A percentile compares a stretch with the other conserved stretches of the same genome.
These are phyloP conservation scores for Urocolius indicus DNA, from an alignment of 2,113 vertebrate genomes.

Conservation along the genomic window DNA sequence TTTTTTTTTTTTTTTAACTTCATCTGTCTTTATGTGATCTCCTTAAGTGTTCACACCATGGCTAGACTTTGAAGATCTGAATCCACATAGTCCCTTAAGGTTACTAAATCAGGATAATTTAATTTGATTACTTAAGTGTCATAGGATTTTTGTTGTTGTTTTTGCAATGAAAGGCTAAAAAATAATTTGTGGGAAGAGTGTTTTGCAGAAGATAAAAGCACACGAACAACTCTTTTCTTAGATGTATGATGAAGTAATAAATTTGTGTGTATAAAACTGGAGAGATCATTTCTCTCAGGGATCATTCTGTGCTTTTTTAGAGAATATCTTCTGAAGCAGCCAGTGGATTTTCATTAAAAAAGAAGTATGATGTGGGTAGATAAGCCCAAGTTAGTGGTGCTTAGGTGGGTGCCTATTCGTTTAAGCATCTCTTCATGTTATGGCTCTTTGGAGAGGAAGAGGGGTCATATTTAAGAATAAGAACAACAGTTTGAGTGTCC, in stretches of 20 bases:
- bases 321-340: neutral
- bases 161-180: neutral
- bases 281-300: neutral
- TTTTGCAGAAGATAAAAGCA: neutral
- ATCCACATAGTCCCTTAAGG: neutral
- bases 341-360: constrained; percentile 6
- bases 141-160: neutral
- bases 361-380: neutral
- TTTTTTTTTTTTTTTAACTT: neutral
- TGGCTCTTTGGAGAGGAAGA: neutral
- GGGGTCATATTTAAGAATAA: neutral
- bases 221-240: neutral
- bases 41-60: neutral
- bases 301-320: neutral
- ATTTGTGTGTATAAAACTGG: neutral
- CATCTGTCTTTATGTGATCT: neutral
- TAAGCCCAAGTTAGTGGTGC: neutral
- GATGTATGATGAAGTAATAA: neutral
- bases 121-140: neutral
- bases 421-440: neutral
- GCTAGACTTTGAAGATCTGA: neutral
- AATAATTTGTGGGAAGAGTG: neutral
- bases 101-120: neutral
- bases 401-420: neutral
- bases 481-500: neutral